Evolutionary conservation across 2,113 vertebrate species (phyloP), one percentile per base, ranked within the genome.

Genomic region (Rattus rattus): DNA sequence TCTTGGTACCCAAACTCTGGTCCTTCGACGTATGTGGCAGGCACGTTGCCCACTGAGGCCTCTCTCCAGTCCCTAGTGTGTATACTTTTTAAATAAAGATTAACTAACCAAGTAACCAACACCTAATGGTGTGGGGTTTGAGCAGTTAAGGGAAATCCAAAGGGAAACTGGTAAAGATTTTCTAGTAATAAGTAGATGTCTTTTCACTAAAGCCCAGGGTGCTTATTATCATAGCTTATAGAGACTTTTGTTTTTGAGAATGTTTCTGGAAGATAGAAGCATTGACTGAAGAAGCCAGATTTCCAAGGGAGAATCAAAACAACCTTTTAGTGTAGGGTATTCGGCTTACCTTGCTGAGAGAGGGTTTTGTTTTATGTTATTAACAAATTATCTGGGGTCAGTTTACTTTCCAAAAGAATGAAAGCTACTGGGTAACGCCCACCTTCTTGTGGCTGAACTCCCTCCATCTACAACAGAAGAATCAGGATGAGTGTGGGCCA

Each of bases 241-340:
- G 49, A 54, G 28, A 6, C 36, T 86, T 43, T 56, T 36, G 52
- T 90, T 96, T 95, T 94, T 91, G 30, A 92, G 59, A 93, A 75
- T 79, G 79, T 94, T 87, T n/a, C 65, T 95, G 11, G 70, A 92
- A 96, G 47, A 56, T 92, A 67, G 89, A 43, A 89, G 91, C 76
- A 9, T 91, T 43, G 20, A 69, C 47, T 92, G 39, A 81, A 95
- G 81, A 96, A 43, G 33, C 13, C 47, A 30, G 65, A 83, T 69
- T 14, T 81, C 47, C 56, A 49, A 61, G 94, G 95, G 96, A 77
- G 94, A 94, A 87, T 88, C 52, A 92, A 84, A 96, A 65, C 79
- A 88, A 94, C 33, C 24, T 94, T 95, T 94, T 69, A 92, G 26
- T 77, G 13, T 93, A 91, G 63, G 22, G 39, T 88, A 88, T 28